Conservation (phyloP, 2,797 vertebrate species). For the Chelidonichthys spinosus region DNA sequence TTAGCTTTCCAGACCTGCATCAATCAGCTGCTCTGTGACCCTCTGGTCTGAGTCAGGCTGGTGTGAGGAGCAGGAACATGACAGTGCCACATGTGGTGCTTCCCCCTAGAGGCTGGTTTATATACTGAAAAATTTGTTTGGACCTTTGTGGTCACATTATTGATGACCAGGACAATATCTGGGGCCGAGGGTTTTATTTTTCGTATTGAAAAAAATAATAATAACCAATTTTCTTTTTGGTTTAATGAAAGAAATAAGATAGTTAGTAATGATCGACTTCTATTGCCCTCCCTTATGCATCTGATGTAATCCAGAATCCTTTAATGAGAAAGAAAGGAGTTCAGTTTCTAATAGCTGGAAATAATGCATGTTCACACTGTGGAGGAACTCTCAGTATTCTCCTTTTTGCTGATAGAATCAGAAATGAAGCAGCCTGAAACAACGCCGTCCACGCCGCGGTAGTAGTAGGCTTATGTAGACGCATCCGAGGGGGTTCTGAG, state of each 20-base stretch:
- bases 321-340: slow-evolving; percentile 1
- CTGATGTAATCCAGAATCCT: slow-evolving; percentile 2
- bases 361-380: slow-evolving; percentile 29
- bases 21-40: slow-evolving; percentile 50
- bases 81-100: slow-evolving; percentile 54
- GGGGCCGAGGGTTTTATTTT: background rate
- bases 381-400: slow-evolving; percentile 33
- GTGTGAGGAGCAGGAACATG: slow-evolving; percentile 30
- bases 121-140: slow-evolving; percentile 43
- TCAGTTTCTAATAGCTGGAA: slow-evolving; percentile 18
- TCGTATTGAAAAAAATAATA: background rate
- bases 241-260: slow-evolving; percentile 27
- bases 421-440: slow-evolving; percentile 35
- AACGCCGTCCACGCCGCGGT: slow-evolving; percentile 32
- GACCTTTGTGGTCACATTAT: slow-evolving; percentile 16
- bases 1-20: slow-evolving; percentile 34
- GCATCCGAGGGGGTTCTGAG: slow-evolving; percentile 56
- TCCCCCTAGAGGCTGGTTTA: slow-evolving; percentile 74
- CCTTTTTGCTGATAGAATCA: slow-evolving; percentile 46
- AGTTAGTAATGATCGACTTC: background rate
- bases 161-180: background rate
- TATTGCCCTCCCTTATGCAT: background rate
- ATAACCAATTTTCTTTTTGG: background rate
- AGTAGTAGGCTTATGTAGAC: slow-evolving; percentile 44
- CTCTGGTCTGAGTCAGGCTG: slow-evolving; percentile 40